phyloP scores from a whole-genome alignment of 2,797 vertebrate species.

The Helarctos malayanus region DNA sequence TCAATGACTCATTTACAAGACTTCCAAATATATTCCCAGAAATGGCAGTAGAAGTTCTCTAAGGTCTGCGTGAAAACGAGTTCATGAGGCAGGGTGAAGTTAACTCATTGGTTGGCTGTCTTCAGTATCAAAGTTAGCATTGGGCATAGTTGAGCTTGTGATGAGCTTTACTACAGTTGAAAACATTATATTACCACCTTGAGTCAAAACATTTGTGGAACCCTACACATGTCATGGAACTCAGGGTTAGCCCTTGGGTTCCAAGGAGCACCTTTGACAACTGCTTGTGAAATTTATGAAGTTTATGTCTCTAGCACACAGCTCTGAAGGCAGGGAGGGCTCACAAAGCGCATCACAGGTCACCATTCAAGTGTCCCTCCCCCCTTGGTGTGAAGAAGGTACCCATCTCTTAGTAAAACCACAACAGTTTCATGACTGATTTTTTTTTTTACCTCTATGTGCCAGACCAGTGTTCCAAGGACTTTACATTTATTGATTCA shows the following conservation, averaged over 20 bases:
- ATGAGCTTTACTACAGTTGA: background rate
- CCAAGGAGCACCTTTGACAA: background rate
- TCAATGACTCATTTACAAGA: constrained; percentile 27
- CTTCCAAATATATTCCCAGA: background rate
- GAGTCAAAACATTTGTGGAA: background rate
- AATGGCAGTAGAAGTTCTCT: background rate
- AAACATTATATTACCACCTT: background rate
- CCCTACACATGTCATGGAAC: background rate
- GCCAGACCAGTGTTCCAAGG: background rate
- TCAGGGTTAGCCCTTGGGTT: background rate
- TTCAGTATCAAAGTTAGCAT: background rate
- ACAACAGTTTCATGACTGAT: background rate
- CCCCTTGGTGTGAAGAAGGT: background rate
- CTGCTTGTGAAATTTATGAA: background rate
- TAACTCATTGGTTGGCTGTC: background rate
- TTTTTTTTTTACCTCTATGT: background rate
- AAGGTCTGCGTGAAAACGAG: background rate
- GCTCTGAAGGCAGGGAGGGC: background rate
- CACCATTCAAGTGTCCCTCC: too few species aligned
- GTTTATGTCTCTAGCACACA: rapidly evolving
- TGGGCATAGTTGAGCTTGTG: background rate
- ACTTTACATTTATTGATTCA: background rate
- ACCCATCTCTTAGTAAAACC: background rate
- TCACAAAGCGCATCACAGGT: background rate
- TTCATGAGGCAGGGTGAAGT: background rate